Conservation (phyloP, 2,888 invertebrate species). For the Thecocarcelia acutangulata region DNA sequence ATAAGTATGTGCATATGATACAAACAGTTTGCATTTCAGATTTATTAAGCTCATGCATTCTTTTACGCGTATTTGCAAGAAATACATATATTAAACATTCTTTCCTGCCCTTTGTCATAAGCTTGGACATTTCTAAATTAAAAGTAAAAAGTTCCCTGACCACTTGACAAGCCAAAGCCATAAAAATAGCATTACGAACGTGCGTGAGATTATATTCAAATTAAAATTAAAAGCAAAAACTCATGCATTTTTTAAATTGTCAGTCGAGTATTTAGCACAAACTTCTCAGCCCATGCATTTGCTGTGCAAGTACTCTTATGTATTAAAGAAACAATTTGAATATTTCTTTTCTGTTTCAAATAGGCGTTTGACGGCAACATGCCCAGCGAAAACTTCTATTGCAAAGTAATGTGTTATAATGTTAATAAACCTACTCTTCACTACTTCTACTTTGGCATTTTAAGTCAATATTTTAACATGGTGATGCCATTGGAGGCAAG, state of each 20-base stretch:
- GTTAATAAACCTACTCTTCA: too few species aligned
- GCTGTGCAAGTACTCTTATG: background rate
- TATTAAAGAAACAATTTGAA: slow-evolving; percentile 10
- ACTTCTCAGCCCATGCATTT: slow-evolving; percentile 38
- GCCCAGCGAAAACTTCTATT: too few species aligned
- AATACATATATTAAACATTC: too few species aligned
- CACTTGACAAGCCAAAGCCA: slow-evolving; percentile 22
- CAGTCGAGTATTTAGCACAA: slow-evolving; percentile 49
- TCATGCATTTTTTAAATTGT: slow-evolving; percentile 31
- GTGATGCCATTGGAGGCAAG: too few species aligned
- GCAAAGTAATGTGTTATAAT: too few species aligned
- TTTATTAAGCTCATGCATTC: too few species aligned
- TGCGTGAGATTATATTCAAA: slow-evolving; percentile 49
- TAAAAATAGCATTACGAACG: slow-evolving; percentile 22
- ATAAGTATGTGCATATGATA: too few species aligned
- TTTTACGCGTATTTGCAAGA: too few species aligned
- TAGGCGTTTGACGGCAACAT: slow-evolving; percentile 28
- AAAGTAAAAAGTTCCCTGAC: slow-evolving; percentile 25
- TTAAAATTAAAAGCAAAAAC: background rate
- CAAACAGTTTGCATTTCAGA: too few species aligned
- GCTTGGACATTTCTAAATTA: slow-evolving; percentile 36
- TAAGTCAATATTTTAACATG: too few species aligned
- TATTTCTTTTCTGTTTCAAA: slow-evolving; percentile 18
- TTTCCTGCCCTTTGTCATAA: background rate
- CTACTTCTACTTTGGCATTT: too few species aligned